phyloP scores from a whole-genome alignment of 35 echinoderm and acorn worm species.

The Anneissia japonica region DNA sequence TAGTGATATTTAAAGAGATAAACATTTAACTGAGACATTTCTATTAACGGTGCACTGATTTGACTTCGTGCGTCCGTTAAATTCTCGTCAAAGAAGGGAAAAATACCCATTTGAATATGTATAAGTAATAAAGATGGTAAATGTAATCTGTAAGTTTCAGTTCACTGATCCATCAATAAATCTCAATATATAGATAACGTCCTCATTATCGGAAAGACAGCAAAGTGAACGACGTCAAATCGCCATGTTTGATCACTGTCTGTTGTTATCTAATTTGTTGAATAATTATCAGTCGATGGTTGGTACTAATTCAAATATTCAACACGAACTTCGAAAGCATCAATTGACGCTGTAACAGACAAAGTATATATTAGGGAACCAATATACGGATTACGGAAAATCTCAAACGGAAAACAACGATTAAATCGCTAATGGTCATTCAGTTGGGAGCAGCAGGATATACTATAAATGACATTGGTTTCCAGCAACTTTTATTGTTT shows the following conservation, averaged over 20 bases:
- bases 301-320: background rate
- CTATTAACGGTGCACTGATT: no score
- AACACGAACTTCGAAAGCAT: background rate
- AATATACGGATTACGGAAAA: no score
- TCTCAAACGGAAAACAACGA: no score
- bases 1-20: no score
- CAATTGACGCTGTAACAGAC: background rate
- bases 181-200: background rate
- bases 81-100: background rate
- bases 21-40: no score
- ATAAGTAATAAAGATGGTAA: background rate
- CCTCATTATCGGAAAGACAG: background rate
- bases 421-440: no score
- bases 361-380: background rate
- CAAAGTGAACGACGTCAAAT: background rate
- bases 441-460: no score
- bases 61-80: background rate
- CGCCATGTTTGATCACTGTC: background rate
- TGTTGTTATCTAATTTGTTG: background rate
- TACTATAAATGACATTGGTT: no score
- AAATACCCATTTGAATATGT: background rate
- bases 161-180: background rate
- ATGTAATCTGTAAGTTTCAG: background rate
- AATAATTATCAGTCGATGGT: background rate
- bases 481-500: no score